Base-by-base conservation (phyloP, 2,797 vertebrate species). In the Bovichtus variegatus region DNA sequence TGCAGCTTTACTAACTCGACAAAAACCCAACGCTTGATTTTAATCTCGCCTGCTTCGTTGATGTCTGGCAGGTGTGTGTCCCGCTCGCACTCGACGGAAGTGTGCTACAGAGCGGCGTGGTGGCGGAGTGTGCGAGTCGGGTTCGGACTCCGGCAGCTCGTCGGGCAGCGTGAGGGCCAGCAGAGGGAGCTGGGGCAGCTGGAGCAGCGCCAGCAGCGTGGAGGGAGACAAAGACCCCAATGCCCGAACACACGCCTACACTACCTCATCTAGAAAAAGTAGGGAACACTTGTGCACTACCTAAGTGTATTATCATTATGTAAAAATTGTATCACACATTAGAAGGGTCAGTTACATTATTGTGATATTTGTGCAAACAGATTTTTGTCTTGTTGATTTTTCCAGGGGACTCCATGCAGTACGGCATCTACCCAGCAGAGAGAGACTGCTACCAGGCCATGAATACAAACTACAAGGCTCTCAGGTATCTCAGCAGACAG, bases 101-200 rank as follows among this genome's bases (percentile, higher is more conserved):
- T 94, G 95, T 44, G 27, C 76, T 2, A 80, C 90, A 2, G 97
- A 98, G 74, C 96, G 96, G 1, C 92, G 91, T 10, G 92, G 95
- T 0, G 97, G 95, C 41, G 95, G 95, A 12, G 95, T 96, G 87
- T 99, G 96, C 0, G 98, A 99, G 88, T 99, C 97, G 0, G 97
- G 98, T 77, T 99, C 98, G 0, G 98, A 99, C 87, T 99, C 97
- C 0, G 95, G 98, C 86, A 99, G 98, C 89, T 98, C 97, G 0
- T 97, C 97, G 0, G 97, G 98, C 63, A 98, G 98, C 0, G 97
- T 98, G 77, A 95, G 97, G 46, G 97, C 97, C 87, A 99, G 98
- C 94, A 94, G 98, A 29, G 97, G 97, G 27, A 99, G 98, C 92
- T 98, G 97, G 97, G 97, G 98, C 49, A 99, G 98, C 93, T 99